These are phyloP conservation scores for Electrona antarctica DNA, from an alignment of 2,113 vertebrate species.

Conservation along the genomic window DNA sequence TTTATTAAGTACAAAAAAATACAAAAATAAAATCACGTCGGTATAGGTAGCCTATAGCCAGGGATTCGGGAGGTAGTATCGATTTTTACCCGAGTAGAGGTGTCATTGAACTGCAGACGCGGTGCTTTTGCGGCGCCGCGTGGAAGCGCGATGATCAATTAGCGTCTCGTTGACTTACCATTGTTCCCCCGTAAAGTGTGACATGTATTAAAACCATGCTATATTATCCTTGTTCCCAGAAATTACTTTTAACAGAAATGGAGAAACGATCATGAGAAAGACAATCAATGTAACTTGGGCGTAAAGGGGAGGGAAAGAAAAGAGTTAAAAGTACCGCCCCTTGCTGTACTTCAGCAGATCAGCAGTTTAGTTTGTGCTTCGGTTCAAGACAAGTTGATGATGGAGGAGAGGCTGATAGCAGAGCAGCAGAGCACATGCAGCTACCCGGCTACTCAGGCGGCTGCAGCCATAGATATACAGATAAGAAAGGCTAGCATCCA, in stretches of 20 bases:
- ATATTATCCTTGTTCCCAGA: background rate
- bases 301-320: slow-evolving; percentile 60
- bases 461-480: no score
- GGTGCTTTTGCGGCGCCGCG: slow-evolving; percentile 30
- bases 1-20: background rate
- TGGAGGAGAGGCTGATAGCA: no score
- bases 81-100: slow-evolving; percentile 44
- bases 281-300: slow-evolving; percentile 55
- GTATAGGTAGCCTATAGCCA: no score
- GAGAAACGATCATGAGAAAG: slow-evolving; percentile 27
- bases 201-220: no score
- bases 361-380: slow-evolving; percentile 50
- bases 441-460: no score
- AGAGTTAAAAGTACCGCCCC: slow-evolving; percentile 76
- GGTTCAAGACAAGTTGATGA: background rate
- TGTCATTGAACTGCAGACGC: slow-evolving; percentile 59
- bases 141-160: slow-evolving; percentile 27
- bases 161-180: no score
- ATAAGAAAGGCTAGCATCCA: no score
- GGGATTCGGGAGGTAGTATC: background rate
- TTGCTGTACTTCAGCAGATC: slow-evolving; percentile 46
- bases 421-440: no score
- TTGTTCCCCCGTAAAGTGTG: no score
- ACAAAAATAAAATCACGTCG: background rate
- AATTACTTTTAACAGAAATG: slow-evolving; percentile 11